phyloP scores from a whole-genome alignment of 2,888 invertebrate species.

The Trichopria drosophilae region DNA sequence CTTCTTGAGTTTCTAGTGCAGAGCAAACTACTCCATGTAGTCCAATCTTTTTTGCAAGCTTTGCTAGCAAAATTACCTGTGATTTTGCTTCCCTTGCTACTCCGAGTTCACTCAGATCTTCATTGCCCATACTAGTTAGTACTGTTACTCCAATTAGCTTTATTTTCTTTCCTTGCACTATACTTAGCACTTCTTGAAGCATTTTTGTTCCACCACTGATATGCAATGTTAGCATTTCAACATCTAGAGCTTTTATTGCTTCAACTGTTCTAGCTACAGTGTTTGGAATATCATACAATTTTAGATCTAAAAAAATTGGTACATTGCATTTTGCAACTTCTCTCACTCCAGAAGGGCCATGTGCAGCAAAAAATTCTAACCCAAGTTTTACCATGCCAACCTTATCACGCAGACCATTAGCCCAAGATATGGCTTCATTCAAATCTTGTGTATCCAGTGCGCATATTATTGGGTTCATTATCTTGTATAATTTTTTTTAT shows the following conservation, averaged over 20 bases:
- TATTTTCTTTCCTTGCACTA: constrained; percentile 18
- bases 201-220: constrained; percentile 19
- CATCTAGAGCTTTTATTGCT: constrained; percentile 18
- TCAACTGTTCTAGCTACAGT: constrained; percentile 20
- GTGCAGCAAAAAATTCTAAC: constrained; percentile 22
- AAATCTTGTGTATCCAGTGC: constrained; percentile 24
- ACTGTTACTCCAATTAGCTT: constrained; percentile 19
- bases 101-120: constrained; percentile 18
- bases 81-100: constrained; percentile 13
- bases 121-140: constrained; percentile 20
- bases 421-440: constrained; percentile 18
- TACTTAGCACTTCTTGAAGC: constrained; percentile 19
- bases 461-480: constrained; percentile 24
- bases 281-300: constrained; percentile 18
- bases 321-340: constrained; percentile 22
- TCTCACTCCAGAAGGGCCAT: constrained; percentile 18
- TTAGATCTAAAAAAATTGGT: constrained; percentile 21
- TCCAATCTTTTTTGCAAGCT: constrained; percentile 15
- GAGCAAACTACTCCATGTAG: constrained; percentile 12
- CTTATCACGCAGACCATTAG: constrained; percentile 19
- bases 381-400: constrained; percentile 22
- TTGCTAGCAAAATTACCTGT: constrained; percentile 14
- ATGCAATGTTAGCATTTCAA: constrained; percentile 20
- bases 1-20: constrained; percentile 13
- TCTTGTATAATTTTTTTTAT: constrained; percentile 18